Conservation (phyloP, 2,888 invertebrate genomes). For the Scrobipalpa costella region DNA sequence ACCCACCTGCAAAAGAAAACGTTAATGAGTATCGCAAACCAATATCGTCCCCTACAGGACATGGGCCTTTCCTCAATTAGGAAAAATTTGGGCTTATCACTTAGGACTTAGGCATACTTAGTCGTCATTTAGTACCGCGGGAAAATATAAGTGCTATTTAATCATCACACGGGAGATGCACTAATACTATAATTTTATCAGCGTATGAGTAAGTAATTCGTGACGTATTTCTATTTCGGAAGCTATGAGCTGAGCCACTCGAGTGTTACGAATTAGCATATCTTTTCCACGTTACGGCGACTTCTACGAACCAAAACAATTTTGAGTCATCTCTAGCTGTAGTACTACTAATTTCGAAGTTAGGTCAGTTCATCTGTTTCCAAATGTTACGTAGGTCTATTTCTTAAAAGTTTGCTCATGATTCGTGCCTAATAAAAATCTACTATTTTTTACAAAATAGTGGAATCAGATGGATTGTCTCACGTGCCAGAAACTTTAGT, state of each 20-base stretch:
- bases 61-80: no score
- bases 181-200: no score
- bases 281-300: neutral
- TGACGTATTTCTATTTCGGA: conserved; percentile 6
- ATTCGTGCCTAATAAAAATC: no score
- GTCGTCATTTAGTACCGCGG: no score
- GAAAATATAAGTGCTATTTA: no score
- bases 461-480: no score
- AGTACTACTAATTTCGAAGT: neutral
- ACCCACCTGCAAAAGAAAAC: conserved; percentile 80
- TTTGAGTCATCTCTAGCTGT: neutral
- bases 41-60: neutral
- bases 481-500: no score
- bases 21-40: neutral
- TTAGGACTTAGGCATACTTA: no score
- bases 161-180: no score
- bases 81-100: no score
- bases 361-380: neutral
- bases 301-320: conserved; percentile 9
- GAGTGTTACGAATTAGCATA: neutral
- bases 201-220: neutral
- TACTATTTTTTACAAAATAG: no score
- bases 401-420: no score
- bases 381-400: neutral
- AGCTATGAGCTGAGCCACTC: neutral